These are phyloP conservation scores for Limnodromus scolopaceus DNA, from an alignment of 2,797 vertebrate species.

Conservation along the genomic window DNA sequence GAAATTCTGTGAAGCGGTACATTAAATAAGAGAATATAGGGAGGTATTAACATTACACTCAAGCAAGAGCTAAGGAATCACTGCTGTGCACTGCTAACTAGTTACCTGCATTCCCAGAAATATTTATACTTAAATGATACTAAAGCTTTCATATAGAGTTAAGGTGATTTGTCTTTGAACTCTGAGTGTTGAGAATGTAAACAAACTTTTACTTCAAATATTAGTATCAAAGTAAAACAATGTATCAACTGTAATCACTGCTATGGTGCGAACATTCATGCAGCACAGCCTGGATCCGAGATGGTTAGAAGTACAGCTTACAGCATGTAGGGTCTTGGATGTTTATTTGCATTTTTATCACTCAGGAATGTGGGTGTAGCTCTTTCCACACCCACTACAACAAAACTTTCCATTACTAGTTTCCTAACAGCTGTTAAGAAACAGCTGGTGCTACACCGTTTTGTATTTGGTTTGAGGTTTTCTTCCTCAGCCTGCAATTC, in stretches of 20 bases:
- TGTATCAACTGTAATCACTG: background rate
- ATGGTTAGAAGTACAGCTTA: background rate
- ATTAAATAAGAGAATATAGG: background rate
- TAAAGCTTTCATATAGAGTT: background rate
- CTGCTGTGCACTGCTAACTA: background rate
- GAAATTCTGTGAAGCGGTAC: background rate
- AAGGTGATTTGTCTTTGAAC: background rate
- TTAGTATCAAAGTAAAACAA: background rate
- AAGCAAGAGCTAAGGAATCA: background rate
- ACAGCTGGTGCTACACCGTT: background rate
- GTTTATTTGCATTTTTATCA: conserved; percentile 6
- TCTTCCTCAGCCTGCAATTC: background rate
- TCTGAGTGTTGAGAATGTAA: background rate
- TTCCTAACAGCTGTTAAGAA: conserved; percentile 29
- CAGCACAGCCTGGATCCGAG: background rate
- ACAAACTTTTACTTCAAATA: background rate
- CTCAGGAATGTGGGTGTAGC: conserved; percentile 40
- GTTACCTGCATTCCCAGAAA: background rate
- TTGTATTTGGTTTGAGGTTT: background rate
- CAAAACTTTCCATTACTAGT: conserved; percentile 32
- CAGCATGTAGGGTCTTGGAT: background rate
- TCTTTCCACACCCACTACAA: background rate
- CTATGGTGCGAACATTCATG: fast-evolving
- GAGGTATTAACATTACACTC: background rate
- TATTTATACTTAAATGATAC: background rate